Conservation (phyloP, 2,797 vertebrate genomes). For the Danionella dracula region DNA sequence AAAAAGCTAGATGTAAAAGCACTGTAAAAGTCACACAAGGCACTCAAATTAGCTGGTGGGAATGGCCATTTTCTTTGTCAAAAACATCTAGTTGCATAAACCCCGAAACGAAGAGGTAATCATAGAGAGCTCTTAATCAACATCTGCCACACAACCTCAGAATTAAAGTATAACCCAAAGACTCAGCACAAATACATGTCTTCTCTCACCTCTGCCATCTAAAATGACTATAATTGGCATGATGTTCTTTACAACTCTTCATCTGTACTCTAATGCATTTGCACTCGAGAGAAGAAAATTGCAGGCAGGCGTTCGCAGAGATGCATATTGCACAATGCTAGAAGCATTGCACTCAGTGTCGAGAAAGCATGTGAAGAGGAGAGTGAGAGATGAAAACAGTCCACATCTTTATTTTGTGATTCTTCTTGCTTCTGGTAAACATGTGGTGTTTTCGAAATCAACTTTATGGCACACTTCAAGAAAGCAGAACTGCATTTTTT, state of each 20-base stretch:
- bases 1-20: too few species aligned
- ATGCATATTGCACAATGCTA: not conserved
- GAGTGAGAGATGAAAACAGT: too few species aligned
- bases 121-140: conserved; percentile 54
- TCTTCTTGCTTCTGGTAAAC: too few species aligned
- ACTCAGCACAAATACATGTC: conserved; percentile 1
- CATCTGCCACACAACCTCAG: conserved; percentile 50
- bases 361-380: not conserved
- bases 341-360: not conserved
- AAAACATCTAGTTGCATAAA: conserved; percentile 46
- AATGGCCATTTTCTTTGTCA: conserved; percentile 55
- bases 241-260: conserved; percentile 21
- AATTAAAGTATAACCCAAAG: conserved; percentile 25
- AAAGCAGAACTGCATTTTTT: too few species aligned
- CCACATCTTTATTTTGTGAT: too few species aligned
- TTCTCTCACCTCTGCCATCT: conserved; percentile 12
- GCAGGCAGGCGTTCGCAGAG: conserved; percentile 12
- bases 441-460: too few species aligned
- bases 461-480: too few species aligned
- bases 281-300: conserved; percentile 32
- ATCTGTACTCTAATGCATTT: conserved; percentile 24
- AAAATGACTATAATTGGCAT: conserved; percentile 47
- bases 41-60: too few species aligned
- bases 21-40: too few species aligned
- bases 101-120: conserved; percentile 52